These are phyloP conservation scores for Lamellibrachia columna DNA, from an alignment of 2,888 invertebrate genomes.

Conservation along the genomic window DNA sequence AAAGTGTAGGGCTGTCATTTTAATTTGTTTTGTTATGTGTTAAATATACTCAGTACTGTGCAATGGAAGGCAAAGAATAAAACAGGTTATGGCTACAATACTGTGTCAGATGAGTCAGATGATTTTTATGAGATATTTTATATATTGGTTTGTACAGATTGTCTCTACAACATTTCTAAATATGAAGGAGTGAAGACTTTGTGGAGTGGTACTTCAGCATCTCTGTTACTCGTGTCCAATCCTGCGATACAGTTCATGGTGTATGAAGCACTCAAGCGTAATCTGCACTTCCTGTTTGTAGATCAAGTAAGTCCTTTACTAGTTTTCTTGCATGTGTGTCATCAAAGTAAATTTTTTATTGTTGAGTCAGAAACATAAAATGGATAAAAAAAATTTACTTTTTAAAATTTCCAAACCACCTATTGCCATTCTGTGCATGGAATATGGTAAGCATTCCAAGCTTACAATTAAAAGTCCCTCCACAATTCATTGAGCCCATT, in stretches of 20 bases:
- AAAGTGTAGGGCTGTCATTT: neutral
- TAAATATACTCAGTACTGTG: neutral
- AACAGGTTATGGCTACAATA: neutral
- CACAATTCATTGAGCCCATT: no score
- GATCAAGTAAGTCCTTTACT: neutral
- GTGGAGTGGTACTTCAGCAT: constrained; percentile 86
- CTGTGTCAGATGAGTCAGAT: neutral
- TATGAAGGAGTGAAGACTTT: constrained; percentile 80
- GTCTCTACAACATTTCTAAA: constrained; percentile 76
- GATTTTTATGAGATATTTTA: neutral
- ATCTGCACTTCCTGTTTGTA: constrained; percentile 61
- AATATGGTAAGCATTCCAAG: no score
- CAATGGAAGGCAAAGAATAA: neutral
- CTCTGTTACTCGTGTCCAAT: constrained; percentile 83
- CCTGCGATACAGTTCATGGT: constrained; percentile 92
- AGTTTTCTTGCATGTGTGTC: neutral
- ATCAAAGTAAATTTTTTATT: neutral
- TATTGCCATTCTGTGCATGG: no score
- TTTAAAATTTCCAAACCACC: no score
- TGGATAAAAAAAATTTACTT: no score
- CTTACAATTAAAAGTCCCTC: no score
- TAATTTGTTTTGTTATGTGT: neutral
- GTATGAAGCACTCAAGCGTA: constrained; percentile 85
- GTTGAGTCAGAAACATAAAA: no score
- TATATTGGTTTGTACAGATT: constrained; percentile 68